Conservation (phyloP, 2,888 invertebrate species). For the Oxytorus armatus region DNA sequence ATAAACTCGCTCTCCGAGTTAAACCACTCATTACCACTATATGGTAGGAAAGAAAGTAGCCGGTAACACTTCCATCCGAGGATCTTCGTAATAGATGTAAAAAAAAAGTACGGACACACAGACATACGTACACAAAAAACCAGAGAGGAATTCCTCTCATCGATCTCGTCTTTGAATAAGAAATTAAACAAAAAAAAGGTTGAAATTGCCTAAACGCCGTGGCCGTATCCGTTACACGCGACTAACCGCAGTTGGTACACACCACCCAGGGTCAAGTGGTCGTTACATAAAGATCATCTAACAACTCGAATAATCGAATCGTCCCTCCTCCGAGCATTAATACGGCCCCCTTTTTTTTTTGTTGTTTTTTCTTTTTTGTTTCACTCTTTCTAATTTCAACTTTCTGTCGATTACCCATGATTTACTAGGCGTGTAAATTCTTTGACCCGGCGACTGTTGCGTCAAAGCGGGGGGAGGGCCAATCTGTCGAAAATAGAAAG, state of each 20-base stretch:
- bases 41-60: conserved; percentile 48
- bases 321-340: background rate
- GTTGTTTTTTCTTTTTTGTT: background rate
- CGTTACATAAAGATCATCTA: conserved; percentile 15
- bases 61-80: conserved; percentile 16
- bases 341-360: background rate
- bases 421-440: conserved; percentile 32
- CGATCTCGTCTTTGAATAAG: conserved; percentile 2
- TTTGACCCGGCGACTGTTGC: conserved; percentile 19
- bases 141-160: conserved; percentile 1
- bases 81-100: conserved; percentile 36
- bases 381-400: background rate
- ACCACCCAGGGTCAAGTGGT: conserved; percentile 10
- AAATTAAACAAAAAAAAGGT: background rate
- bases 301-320: background rate
- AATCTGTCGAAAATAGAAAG: conserved; percentile 7
- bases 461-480: conserved; percentile 13
- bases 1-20: conserved; percentile 56
- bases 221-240: conserved; percentile 20
- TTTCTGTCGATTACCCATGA: conserved; percentile 23
- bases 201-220: conserved; percentile 28
- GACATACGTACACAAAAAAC: background rate
- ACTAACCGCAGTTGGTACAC: too few species aligned
- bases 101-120: conserved; percentile 1
- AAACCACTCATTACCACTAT: conserved; percentile 60